Base-by-base conservation (phyloP, 2,113 vertebrate genomes). In the Hippoglossus stenolepis region DNA sequence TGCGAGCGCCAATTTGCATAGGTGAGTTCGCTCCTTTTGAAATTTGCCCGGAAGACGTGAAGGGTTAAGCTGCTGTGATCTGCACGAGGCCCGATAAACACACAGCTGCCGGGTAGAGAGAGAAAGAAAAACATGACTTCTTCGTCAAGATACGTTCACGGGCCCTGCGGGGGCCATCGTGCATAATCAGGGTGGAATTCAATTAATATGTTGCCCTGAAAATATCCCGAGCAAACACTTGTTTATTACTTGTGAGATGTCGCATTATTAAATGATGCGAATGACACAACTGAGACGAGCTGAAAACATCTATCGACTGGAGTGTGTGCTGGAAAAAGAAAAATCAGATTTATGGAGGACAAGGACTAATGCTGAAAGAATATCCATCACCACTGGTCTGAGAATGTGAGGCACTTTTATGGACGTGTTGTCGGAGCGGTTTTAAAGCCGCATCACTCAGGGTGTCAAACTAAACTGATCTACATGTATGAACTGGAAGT, bases 361-460 rank as follows among this genome's bases (percentile, higher is more conserved):
- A 24, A 70, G 77, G 83, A 79, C 79, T 80, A 84, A 89, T 68
- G 70, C 49, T 58, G 58, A 45, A 73, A 80, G 75, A 71, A 71
- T 85, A 93, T 94, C 82, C 84, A 90, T 94, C 89, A 91, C 40
- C 84, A 80, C 77, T 87, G 90, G 89, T 79, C 79, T 65, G 65
- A 89, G 82, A 92, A 85, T 85, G 85, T 47, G 78, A 89, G 88
- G 70, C 84, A 70, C 82, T 63, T 93, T 91, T 93, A 94, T 91
- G 74, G 90, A 89, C 69, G 77, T 71, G 20, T 54, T 91, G 91
- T 91, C 91, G 78, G 74, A 62, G 72, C 45, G 54, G 69, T 86
- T 94, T 92, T 90, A 93, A 89, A 89, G 83, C 71, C 58, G 58
- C 88, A 91, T 93, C 76, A 88, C 77, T 94, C 92, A 40, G 38